A percentile compares a stretch with the other conserved stretches of the same genome.
phyloP scores from a whole-genome alignment of 2,888 invertebrate species.

The Hydropsyche betteni region DNA sequence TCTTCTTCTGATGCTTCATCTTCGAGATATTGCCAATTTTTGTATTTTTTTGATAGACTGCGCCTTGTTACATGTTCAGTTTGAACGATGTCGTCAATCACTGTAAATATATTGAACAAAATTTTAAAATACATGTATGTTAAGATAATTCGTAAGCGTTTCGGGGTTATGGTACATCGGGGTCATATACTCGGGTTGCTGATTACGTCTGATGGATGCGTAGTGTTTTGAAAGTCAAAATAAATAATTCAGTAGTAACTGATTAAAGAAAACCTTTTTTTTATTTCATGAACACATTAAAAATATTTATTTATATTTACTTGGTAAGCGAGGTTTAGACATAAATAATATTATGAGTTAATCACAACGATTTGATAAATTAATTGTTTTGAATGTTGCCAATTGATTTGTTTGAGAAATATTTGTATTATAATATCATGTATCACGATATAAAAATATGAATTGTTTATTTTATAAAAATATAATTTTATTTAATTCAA shows the following conservation, averaged over 20 bases:
- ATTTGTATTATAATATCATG: too few relatives aligned
- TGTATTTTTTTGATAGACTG: not conserved
- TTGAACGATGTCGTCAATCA: not conserved
- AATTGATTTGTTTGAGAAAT: too few relatives aligned
- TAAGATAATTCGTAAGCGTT: constrained; percentile 29
- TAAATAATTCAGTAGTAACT: not conserved
- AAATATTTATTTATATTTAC: too few relatives aligned
- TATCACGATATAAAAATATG: too few relatives aligned
- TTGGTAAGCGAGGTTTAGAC: too few relatives aligned
- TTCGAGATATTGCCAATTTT: not conserved
- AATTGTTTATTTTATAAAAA: too few relatives aligned
- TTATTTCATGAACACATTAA: too few relatives aligned
- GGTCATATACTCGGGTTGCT: constrained; percentile 32
- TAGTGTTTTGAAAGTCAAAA: constrained; percentile 47
- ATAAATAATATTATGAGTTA: too few relatives aligned
- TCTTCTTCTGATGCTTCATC: not conserved
- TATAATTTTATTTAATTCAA: too few relatives aligned
- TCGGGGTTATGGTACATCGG: constrained; percentile 33
- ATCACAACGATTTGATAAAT: too few relatives aligned
- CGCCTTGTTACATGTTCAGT: constrained; percentile 28
- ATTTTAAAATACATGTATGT: not conserved
- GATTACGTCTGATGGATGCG: constrained; percentile 34
- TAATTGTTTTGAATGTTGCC: too few relatives aligned
- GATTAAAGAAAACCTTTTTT: too few relatives aligned
- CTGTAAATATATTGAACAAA: constrained; percentile 21